Conservation (phyloP, 2,888 invertebrate genomes). For the Hypomecis atomaria region DNA sequence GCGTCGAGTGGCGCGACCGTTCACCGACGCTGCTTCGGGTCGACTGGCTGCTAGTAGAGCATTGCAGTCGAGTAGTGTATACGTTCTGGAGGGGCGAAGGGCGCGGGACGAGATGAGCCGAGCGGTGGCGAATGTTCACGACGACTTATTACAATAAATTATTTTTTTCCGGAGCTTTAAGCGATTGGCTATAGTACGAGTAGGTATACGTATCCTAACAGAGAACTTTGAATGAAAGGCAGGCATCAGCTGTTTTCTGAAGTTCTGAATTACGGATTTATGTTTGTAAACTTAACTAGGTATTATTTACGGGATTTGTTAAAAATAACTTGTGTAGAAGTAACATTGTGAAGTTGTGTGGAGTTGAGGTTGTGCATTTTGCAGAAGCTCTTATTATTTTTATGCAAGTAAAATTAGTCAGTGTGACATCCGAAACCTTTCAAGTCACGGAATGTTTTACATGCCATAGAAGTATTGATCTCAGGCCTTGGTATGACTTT, state of each 20-base stretch:
- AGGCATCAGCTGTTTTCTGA: slow-evolving; percentile 60
- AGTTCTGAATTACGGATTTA: slow-evolving; percentile 33
- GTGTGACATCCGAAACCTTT: slow-evolving; percentile 52
- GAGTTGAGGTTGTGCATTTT: neutral
- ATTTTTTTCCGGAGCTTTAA: slow-evolving; percentile 79
- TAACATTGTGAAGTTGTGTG: neutral
- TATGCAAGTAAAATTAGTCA: slow-evolving; percentile 47
- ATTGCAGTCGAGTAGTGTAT: slow-evolving; percentile 79
- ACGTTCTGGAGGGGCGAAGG: slow-evolving; percentile 67
- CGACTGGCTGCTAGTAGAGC: slow-evolving; percentile 76
- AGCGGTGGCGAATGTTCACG: slow-evolving; percentile 82
- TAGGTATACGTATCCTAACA: slow-evolving; percentile 57
- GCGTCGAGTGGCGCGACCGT: slow-evolving; percentile 80
- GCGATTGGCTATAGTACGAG: slow-evolving; percentile 62
- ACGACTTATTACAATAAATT: slow-evolving; percentile 83
- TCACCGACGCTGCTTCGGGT: slow-evolving; percentile 77
- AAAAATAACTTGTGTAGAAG: slow-evolving; percentile 33
- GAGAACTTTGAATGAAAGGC: slow-evolving; percentile 70
- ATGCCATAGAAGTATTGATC: slow-evolving; percentile 52
- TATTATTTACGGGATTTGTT: neutral
- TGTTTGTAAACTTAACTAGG: slow-evolving; percentile 16
- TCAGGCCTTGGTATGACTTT: slow-evolving; percentile 55
- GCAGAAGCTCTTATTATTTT: slow-evolving; percentile 28
- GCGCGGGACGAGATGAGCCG: slow-evolving; percentile 76
- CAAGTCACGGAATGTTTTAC: slow-evolving; percentile 60